Evolutionary conservation across 2,888 invertebrate genomes (phyloP), one percentile per base, ranked within the genome.

Genomic region (Andrena camellia): DNA sequence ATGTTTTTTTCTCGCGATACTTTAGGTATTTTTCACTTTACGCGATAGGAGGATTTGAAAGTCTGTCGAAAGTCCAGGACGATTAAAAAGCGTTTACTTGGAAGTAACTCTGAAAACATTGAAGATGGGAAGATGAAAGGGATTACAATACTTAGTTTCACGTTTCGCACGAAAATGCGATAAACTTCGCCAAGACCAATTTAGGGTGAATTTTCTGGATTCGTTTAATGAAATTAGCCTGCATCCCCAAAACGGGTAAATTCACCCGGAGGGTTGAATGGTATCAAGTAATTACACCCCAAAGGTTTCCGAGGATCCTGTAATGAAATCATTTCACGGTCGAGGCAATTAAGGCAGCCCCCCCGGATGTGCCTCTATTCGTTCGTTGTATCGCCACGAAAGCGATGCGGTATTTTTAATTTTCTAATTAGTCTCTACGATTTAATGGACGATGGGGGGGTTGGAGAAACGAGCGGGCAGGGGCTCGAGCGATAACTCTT

Each of bases 311-410:
- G 17, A 13, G 17, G 26, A 33, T 26, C 7, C 17, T 31, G 31
- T n/a, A n/a, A 60, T 31, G n/a, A 60, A 60, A 60, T 60, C 31
- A 31, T 31, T 10, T n/a, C 31, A n/a, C n/a, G 42, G 60, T n/a
- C 8, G 33, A 62, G 5, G 62, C 62, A 62, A 62, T 62, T 62
- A 62, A 62, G 3, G 20, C 33, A 10, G 8, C 62, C 20, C 8
- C 10, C 20, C 31, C 7, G 31, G n/a, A 57, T 62, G 59, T 26
- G n/a, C 13, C 5, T 59, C 4, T 29, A 17, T 5, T 29, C 1
- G 33, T n/a, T 62, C 29, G 29, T 2, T 5, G 33, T 33, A 33
- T 33, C 33, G 20, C 33, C 33, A 5, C 33, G 8, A 62, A 29
- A 59, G 26, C 26, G 59, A 35, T 35, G 31, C 2, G 60, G n/a